A percentile compares a stretch with the other conserved stretches of the same genome.
phyloP scores from a whole-genome alignment of 1,140 invertebrate genomes.

The Zaprionus vittiger region DNA sequence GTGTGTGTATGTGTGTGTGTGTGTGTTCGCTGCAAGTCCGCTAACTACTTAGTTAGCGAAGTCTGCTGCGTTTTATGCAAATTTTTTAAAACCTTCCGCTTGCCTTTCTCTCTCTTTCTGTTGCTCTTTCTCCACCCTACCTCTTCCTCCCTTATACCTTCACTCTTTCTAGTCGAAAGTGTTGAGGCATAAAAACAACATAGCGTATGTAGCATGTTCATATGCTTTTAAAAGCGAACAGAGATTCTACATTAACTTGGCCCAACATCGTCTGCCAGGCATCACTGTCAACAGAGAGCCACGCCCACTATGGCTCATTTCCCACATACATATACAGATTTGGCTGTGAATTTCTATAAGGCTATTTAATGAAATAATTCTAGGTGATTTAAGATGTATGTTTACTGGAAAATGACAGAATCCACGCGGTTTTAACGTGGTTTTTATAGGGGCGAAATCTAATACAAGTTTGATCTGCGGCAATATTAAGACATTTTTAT shows the following conservation, averaged over 20 bases:
- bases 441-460: no score
- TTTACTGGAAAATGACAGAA: no score
- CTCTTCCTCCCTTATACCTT: not conserved
- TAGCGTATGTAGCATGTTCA: slow-evolving; percentile 40
- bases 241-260: slow-evolving; percentile 80
- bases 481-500: no score
- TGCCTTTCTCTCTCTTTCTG: not conserved
- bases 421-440: no score
- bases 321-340: not conserved
- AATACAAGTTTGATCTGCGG: no score
- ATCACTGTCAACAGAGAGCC: slow-evolving; percentile 35
- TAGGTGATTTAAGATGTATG: no score
- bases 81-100: slow-evolving; percentile 29
- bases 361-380: not conserved
- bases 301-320: not conserved
- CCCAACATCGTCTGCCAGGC: slow-evolving; percentile 46
- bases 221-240: slow-evolving; percentile 79
- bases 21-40: slow-evolving; percentile 54
- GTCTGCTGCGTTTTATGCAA: slow-evolving; percentile 63
- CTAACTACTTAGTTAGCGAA: slow-evolving; percentile 67
- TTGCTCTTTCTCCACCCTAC: not conserved
- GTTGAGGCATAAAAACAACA: slow-evolving; percentile 76
- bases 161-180: slow-evolving; percentile 21
- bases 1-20: slow-evolving; percentile 3
- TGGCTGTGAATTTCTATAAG: no score